Evolutionary conservation across 2,888 invertebrate genomes (phyloP), one percentile per base, ranked within the genome.

Genomic region (Willowsia nigromaculata): DNA sequence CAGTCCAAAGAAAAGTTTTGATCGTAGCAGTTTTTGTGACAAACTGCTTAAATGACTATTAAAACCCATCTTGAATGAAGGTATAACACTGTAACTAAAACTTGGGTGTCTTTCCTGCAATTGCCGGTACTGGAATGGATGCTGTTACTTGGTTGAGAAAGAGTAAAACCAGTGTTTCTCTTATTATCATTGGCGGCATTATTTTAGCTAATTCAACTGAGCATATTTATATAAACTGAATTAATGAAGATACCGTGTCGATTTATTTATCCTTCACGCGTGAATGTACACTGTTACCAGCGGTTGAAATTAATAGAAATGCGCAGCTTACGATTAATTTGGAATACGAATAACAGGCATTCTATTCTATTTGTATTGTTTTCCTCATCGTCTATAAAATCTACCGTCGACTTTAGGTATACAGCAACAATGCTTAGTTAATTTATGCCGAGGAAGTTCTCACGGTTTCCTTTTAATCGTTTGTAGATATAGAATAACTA

Each of bases 381-480:
- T 9, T 6, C 9, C 37, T 37, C 37, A 6, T 37, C 4, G 37
- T 4, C 37, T 37, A 37, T 37, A 9, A 4, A 37, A 37, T 6
- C 37, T 37, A 37, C 37, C 37, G 9, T 37, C 9, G 9, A 4
- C 4, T 37, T 6, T 37, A 9, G 4, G 37, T 37, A 37, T 37
- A 4, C 37, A 37, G 9, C 37, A 37, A 6, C 9, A 37, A 6
- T 37, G 5, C 43, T 43, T 13, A 3, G 43, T 37, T 43, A 43
- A 37, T 37, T 43, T 25, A 18, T 56, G 15, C n/a, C 9, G 56
- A 80, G 56, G 80, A 80, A 80, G 37, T 80, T 80, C 80, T 56
- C 80, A 80, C 80, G 80, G 80, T 80, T 80, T 80, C 56, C 80
- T 80, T 74, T 74, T 40, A 62, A 62, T 62, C 62, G 27, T 11